Evolutionary conservation across 1,140 invertebrate species (phyloP).

Genomic region (Argopecten irradians): DNA sequence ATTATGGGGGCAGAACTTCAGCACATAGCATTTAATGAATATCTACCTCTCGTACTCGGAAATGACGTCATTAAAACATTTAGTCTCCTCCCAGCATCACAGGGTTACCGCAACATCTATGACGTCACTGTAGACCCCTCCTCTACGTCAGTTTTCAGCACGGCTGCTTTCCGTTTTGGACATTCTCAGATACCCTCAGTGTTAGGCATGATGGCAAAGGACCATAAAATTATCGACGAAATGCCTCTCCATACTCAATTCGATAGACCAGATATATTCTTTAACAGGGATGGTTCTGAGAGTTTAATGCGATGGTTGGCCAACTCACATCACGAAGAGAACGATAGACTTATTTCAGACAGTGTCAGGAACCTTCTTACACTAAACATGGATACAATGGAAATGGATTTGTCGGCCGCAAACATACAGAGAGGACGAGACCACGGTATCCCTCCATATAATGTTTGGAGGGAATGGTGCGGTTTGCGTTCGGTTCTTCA

Average conservation of each 20-base stretch:
- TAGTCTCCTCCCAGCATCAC: background rate
- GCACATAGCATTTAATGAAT: constrained; percentile 94
- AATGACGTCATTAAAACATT: constrained; percentile 35
- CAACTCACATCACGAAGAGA: background rate
- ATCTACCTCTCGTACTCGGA: constrained; percentile 91
- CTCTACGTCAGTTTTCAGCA: constrained; percentile 95
- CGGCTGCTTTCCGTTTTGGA: constrained; percentile 94
- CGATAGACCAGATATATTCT: background rate
- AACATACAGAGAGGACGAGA: constrained; percentile 86
- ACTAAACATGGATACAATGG: background rate
- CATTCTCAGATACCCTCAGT: constrained; percentile 78
- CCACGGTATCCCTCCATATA: constrained; percentile 85
- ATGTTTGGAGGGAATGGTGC: constrained; percentile 50
- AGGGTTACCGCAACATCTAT: constrained; percentile 79
- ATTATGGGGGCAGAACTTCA: constrained; percentile 97
- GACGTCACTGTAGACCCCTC: constrained; percentile 87
- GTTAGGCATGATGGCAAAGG: background rate
- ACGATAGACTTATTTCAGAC: background rate
- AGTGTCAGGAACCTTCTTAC: background rate
- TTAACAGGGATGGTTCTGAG: background rate
- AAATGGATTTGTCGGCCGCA: constrained; percentile 77
- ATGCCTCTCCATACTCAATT: background rate
- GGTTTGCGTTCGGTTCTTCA: constrained; percentile 42
- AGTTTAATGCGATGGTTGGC: background rate
- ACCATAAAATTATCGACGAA: background rate